phyloP scores from a whole-genome alignment of 2,888 invertebrate species.

The Dysmachus trigonus region DNA sequence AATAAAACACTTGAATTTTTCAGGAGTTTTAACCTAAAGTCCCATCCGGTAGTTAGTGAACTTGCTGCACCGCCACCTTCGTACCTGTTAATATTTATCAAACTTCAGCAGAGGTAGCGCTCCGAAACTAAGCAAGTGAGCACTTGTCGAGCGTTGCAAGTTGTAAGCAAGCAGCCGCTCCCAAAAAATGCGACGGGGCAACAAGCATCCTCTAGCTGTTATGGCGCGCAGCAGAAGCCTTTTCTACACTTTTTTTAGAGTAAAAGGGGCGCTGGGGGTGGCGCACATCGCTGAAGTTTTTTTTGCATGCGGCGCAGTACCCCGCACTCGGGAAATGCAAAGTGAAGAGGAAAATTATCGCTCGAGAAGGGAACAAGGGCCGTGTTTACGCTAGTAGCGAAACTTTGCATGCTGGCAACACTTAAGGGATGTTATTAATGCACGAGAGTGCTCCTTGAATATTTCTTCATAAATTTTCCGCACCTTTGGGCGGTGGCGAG shows the following conservation, averaged over 20 bases:
- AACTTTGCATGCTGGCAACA: slow-evolving; percentile 31
- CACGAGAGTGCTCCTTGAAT: slow-evolving; percentile 34
- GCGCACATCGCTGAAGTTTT: background rate
- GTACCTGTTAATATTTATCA: background rate
- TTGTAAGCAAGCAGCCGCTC: background rate
- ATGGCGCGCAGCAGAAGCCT: background rate
- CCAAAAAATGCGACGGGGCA: background rate
- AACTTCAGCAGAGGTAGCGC: background rate
- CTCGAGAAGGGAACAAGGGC: slow-evolving; percentile 4
- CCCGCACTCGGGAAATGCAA: slow-evolving; percentile 20
- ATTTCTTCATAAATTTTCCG: slow-evolving; percentile 39
- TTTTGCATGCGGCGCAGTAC: background rate
- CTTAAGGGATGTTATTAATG: slow-evolving; percentile 36
- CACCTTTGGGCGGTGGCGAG: slow-evolving; percentile 33
- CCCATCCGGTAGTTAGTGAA: background rate
- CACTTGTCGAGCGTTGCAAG: background rate
- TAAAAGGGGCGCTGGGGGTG: background rate
- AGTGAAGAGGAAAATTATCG: slow-evolving; percentile 36
- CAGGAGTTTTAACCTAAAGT: background rate
- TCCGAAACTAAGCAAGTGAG: background rate
- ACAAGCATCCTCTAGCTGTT: background rate
- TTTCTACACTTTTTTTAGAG: background rate
- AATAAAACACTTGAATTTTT: slow-evolving; percentile 13
- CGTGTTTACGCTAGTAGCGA: slow-evolving; percentile 19
- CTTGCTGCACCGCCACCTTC: background rate